phyloP scores from a whole-genome alignment of 1,140 invertebrate genomes.

The Neodiprion fabricii region DNA sequence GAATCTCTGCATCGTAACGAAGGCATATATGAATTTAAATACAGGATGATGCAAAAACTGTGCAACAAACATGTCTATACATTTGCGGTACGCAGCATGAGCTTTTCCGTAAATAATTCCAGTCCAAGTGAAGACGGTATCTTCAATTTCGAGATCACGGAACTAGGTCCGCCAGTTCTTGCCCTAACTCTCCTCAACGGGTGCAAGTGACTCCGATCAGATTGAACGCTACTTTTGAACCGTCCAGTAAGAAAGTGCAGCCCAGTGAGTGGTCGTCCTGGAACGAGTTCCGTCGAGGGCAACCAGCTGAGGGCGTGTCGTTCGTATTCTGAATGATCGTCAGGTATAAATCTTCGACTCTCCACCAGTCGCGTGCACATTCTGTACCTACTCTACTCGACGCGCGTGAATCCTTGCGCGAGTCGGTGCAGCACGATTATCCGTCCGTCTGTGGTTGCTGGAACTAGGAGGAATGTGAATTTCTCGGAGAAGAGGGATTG shows the following conservation, averaged over 20 bases:
- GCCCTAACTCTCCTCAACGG: neutral
- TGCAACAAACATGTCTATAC: neutral
- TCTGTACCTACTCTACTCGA: neutral
- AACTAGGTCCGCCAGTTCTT: too few species aligned
- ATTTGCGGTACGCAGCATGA: too few species aligned
- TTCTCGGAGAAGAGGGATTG: neutral
- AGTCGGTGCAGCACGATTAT: neutral
- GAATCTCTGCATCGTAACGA: neutral
- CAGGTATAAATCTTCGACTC: neutral
- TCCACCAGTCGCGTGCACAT: neutral
- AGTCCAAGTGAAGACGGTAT: too few species aligned
- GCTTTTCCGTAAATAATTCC: too few species aligned
- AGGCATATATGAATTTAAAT: neutral
- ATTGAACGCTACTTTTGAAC: neutral
- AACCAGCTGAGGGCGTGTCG: neutral
- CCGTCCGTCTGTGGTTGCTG: neutral
- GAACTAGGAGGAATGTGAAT: neutral
- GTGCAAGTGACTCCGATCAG: neutral
- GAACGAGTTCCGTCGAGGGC: neutral
- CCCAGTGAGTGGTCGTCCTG: neutral
- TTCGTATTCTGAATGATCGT: constrained; percentile 3
- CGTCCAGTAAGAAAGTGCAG: neutral
- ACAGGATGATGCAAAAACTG: neutral
- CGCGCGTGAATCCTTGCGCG: neutral
- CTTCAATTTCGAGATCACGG: too few species aligned